Percentiles rank a stretch among this genome's conserved stretches.
phyloP scores from a whole-genome alignment of 2,797 vertebrate species.

The Acridotheres tristis region DNA sequence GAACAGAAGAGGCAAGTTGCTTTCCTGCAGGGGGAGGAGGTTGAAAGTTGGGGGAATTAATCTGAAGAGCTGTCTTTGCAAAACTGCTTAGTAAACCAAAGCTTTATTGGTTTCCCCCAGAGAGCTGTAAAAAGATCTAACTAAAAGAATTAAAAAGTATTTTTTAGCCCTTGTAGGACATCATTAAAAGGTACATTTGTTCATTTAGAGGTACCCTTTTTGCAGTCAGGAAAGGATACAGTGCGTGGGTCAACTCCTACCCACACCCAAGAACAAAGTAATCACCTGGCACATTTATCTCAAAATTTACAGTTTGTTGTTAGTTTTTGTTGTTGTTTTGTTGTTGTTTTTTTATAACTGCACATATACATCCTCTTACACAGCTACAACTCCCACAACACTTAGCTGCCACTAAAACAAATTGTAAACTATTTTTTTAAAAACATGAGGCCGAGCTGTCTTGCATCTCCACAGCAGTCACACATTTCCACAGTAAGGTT shows the following conservation, averaged over 20 bases:
- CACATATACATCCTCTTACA: not conserved
- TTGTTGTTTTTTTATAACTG: not conserved
- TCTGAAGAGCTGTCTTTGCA: not conserved
- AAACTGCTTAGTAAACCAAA: not conserved
- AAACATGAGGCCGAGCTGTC: not conserved
- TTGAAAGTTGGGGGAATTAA: not conserved
- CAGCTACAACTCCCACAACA: not conserved
- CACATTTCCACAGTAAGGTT: not conserved
- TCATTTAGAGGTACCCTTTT: not conserved
- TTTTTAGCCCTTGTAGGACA: not conserved
- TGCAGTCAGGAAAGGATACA: not conserved
- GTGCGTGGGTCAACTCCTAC: not conserved
- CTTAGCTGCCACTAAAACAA: not conserved
- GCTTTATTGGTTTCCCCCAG: not conserved
- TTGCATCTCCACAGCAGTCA: not conserved
- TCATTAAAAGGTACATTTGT: not conserved
- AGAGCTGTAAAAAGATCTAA: not conserved
- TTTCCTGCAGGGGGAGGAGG: not conserved
- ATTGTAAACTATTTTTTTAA: not conserved
- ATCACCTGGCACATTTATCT: not conserved
- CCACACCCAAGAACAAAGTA: not conserved
- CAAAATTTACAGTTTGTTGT: not conserved
- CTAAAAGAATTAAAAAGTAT: accelerated
- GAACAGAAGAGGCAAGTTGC: not conserved
- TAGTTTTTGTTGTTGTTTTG: not conserved